phyloP scores from a whole-genome alignment of 2,113 vertebrate species.

The Mixornis gularis region DNA sequence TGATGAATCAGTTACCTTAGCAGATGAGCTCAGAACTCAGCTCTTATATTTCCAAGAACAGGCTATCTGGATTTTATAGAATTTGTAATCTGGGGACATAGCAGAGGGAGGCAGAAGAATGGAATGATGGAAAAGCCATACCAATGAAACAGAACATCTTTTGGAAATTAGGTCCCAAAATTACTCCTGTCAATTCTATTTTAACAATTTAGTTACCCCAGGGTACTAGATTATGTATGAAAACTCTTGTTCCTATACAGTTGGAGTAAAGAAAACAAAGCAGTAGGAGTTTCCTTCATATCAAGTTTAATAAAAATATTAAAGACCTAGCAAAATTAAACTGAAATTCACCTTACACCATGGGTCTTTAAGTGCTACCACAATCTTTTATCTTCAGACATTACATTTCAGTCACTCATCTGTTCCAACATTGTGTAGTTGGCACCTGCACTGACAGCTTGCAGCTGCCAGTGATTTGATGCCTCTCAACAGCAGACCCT shows the following conservation, averaged over 20 bases:
- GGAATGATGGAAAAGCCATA: not conserved
- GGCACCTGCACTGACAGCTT: not conserved
- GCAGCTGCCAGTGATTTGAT: not conserved
- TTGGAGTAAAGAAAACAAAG: not conserved
- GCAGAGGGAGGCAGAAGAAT: not conserved
- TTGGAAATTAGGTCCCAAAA: not conserved
- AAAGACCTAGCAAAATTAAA: not conserved
- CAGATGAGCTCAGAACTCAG: constrained; percentile 5
- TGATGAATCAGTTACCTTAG: not conserved
- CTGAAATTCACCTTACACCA: not conserved
- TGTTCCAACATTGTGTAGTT: constrained; percentile 5
- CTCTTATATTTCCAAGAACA: not conserved
- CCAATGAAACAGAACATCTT: not conserved
- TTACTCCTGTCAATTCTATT: not conserved
- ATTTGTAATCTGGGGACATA: not conserved
- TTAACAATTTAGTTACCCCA: not conserved
- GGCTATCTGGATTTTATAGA: not conserved
- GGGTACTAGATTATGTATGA: not conserved
- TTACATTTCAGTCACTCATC: constrained; percentile 38
- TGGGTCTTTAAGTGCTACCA: constrained; percentile 26
- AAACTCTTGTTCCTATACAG: not conserved
- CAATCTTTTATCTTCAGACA: constrained; percentile 45
- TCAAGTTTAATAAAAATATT: not conserved
- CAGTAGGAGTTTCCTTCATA: not conserved
- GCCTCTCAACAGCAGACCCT: not conserved